Percentiles rank a stretch among this genome's conserved stretches.
These are phyloP conservation scores for Callocephalon fimbriatum DNA, from an alignment of 2,113 vertebrate genomes.

Conservation along the genomic window DNA sequence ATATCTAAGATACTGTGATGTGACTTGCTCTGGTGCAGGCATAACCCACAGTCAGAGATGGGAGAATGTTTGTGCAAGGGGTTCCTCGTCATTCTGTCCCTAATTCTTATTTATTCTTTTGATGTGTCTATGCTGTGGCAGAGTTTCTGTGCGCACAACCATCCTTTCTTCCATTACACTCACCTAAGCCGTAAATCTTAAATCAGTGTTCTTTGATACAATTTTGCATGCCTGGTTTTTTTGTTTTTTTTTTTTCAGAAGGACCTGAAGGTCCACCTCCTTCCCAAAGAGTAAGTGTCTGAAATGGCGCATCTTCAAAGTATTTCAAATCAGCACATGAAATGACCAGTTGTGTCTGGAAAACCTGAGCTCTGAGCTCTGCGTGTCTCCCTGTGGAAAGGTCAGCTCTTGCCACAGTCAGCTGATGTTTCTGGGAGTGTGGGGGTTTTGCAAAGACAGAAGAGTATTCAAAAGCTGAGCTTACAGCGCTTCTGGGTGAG, in stretches of 20 bases:
- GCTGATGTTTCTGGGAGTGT: not conserved
- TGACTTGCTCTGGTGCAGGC: not conserved
- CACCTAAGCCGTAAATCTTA: not conserved
- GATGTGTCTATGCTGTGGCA: not conserved
- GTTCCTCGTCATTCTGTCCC: not conserved
- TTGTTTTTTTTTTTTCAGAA: not conserved
- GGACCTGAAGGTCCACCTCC: not conserved
- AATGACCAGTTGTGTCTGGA: not conserved
- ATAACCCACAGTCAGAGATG: not conserved
- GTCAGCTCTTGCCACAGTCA: not conserved
- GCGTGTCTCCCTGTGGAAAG: accelerated
- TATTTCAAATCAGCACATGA: not conserved
- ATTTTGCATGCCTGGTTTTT: accelerated
- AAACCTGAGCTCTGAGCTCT: not conserved
- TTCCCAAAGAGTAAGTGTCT: not conserved
- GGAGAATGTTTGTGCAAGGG: not conserved
- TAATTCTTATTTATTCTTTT: not conserved
- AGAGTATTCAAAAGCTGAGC: not conserved
- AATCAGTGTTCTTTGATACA: not conserved
- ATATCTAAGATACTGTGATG: not conserved
- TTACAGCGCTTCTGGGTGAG: not conserved
- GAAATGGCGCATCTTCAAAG: not conserved
- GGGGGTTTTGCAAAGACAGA: not conserved
- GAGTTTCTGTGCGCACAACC: not conserved
- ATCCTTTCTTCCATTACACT: not conserved